Evolutionary conservation across 2,797 vertebrate species (phyloP), one percentile per base, ranked within the genome.

Genomic region (Buphagus erythrorhynchus): DNA sequence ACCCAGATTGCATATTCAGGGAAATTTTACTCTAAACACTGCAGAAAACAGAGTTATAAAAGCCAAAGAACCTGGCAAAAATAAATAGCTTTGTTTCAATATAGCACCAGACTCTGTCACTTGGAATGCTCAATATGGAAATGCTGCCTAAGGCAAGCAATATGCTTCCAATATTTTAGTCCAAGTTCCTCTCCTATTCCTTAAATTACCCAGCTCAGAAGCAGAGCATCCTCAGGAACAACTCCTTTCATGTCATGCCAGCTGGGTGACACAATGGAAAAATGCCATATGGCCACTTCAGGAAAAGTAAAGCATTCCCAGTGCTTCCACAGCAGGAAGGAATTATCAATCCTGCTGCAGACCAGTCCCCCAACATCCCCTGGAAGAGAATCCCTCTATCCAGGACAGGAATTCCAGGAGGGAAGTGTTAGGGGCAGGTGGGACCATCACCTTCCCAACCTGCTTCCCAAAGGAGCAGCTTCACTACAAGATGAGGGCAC

Each of bases 221-320:
- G 93, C 82, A 58, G 71, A 96, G 72, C 49, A 91, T 91, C 93
- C 91, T 93, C 96, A 96, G 88, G 13, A 95, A 67, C 73, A 69
- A 57, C 11, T 77, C 90, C 93, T 96, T 95, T 96, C 90, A 95
- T 91, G 91, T 76, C 14, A 36, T 91, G 95, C 92, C 95, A 97
- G 95, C 93, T 80, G 95, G 90, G 90, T 92, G 95, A 93, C 93
- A 96, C 92, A 92, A 93, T 85, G 95, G 93, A 87, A 91, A 93
- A 87, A 90, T 95, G 96, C 93, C 95, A 97, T 85, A 85, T 96
- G 96, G 92, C 92, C 88, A 84, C 84, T 96, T 20, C 26, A 76
- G 54, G 88, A 42, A 35, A 79, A 96, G 88, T 6, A 43, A 95
- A 95, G 92, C 63, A 13, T 22, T 73, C 29, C 14, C 73, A 93